Evolutionary conservation across 2,888 invertebrate species (phyloP), one percentile per base, ranked within the genome.

Genomic region (Litoditis marina): DNA sequence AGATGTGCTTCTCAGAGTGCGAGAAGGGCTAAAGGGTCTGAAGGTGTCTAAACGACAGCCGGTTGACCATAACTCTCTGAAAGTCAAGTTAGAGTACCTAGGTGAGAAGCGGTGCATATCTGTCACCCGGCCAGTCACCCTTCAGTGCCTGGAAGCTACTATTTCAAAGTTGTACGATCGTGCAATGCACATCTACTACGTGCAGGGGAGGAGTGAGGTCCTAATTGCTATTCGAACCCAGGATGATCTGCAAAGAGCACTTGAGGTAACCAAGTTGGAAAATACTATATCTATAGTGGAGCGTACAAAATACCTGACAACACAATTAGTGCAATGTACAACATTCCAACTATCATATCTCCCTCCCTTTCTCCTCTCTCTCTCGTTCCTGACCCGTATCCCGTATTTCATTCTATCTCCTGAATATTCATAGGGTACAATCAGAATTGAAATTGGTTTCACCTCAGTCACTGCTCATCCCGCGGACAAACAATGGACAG

Each of bases 161-260:
- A 44, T 56, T 22, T 31, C 25, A 46, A 56, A 56, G 25, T 30
- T 63, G 50, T 73, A 63, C 52, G 47, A 63, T 7, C 65, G 63
- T 6, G 56, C 56, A 13, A 63, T 74, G 53, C 65, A 69, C 60
- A 67, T 74, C 47, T 74, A 74, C 55, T 74, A 75, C 60, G 65
- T 65, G 8, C 73, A 69, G 13, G 68, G 68, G 13, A 65, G 57
- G 16, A 60, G 57, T 27, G 71, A 84, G 81, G 72, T 84, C 36
- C 77, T 80, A 68, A 78, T 83, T 42, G 82, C 83, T 30, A 74
- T 84, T 32, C 68, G 69, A 28, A 76, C 72, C 58, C 84, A 84
- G 74, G 75, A 68, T 8, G 84, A 83, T 62, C 67, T 84, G 49
- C 82, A 83, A 57, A 68, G 76, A 16, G 84, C 84, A 4, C 73